Base-by-base conservation (phyloP, 1,140 invertebrate species). In the Tetramorium parvispinum region DNA sequence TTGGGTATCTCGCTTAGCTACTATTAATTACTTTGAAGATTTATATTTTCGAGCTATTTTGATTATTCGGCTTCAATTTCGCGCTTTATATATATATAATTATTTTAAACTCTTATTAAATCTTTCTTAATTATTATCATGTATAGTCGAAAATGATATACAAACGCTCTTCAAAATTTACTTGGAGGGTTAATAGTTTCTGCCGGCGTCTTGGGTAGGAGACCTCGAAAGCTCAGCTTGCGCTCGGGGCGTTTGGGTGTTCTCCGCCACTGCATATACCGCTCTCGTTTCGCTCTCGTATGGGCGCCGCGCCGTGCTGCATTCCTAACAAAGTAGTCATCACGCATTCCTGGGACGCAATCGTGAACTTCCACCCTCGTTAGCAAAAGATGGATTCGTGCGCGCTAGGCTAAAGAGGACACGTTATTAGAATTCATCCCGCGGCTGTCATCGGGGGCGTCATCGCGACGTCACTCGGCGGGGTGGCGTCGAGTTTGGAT, bases 241-340 rank as follows among this genome's bases (percentile, higher is more conserved):
- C 61, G 53, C 24, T 40, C 24, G 32, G 49, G 32, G 32, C 46
- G 46, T 70, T 81, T 37, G 61, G 32, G 24, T 46, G 18, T 59
- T 32, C 85, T 37, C 51, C 77, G 85, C 85, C 78, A 61, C 65
- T 78, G 65, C 77, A 68, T 82, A 43, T 11, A 59, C 32, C 63
- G 85, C 85, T 89, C 88, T 53, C 75, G 85, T 90, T 87, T 89
- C 88, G 88, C 51, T 82, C 79, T 83, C 85, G 86, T 85, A 87
- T 76, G 79, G 79, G 75, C 70, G 70, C 68, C 81, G 21, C 81
- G 73, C 75, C 89, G 92, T 76, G 66, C 75, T 90, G 92, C 91
- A 94, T 94, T 94, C 94, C 92, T 91, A 86, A 89, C 94, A 93
- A 94, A 94, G 93, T 94, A 94, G 93, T 94, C 93, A 94, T 94